Evolutionary conservation across 2,113 vertebrate genomes (phyloP), one percentile per base, ranked within the genome.

Genomic region (Pithys albifrons): DNA sequence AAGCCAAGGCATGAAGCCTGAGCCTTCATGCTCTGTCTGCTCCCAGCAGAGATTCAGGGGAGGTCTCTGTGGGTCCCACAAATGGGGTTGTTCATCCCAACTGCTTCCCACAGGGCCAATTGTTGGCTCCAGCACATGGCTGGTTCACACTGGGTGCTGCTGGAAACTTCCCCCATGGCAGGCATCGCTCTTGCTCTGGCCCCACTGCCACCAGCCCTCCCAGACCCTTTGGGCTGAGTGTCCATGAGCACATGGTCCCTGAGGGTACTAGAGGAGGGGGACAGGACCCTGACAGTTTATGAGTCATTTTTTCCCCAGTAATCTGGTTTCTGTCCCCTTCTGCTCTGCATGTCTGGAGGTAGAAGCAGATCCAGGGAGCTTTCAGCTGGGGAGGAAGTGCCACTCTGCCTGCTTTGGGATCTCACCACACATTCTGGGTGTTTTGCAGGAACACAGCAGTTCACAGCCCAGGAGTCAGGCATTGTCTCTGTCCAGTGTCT

Each of bases 361-460:
- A 39, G 54, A 12, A 7, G 51, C 39, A 62, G 20, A 41, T 37
- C 27, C 22, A 24, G 58, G 49, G 35, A 66, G 23, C 19, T 6
- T 5, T 19, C 41, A 46, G 35, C 66, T 41, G 72, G 51, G 45
- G 22, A 62, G n/a, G 35, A 13, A 51, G 1, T 43, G 66, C 45
- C 0, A 0, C 6, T n/a, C 25, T 45, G 43, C 5, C 19, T 37
- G 5, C n/a, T 22, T 1, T 31, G 77, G 28, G 35, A 9, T 72
- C 52, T 67, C 73, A 87, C 48, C 62, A 39, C 15, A 24, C 59
- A 4, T 0, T 15, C 35, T 0, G 14, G n/a, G 0, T 92, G 59
- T 95, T 46, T 89, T 85, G 12, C 91, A 96, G 95, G 71, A 62
- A 85, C 43, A 6, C 43, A 62, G 27, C 35, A 54, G 35, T 3